Conservation (phyloP, 2,888 invertebrate species). For the Dasypogon diadema region DNA sequence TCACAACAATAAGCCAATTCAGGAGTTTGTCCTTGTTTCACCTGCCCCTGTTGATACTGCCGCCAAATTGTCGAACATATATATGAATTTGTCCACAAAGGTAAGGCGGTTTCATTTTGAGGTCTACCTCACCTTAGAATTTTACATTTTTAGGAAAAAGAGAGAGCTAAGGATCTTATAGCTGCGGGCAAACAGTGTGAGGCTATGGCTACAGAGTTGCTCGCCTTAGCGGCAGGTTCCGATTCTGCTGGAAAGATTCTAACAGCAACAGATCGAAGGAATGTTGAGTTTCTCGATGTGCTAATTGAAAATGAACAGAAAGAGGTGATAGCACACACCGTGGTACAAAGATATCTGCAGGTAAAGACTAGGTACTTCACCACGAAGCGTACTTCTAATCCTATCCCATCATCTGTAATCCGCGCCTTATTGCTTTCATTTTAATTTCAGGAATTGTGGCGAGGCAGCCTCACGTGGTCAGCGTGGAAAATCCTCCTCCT, state of each 20-base stretch:
- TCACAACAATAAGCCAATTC: slow-evolving; percentile 94
- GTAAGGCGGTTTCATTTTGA: slow-evolving; percentile 64
- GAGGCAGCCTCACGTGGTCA: slow-evolving; percentile 96
- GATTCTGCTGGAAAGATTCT: slow-evolving; percentile 95
- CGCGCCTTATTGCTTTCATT: slow-evolving; percentile 31
- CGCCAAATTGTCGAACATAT: slow-evolving; percentile 94
- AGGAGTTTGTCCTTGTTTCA: slow-evolving; percentile 97
- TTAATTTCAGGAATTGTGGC: slow-evolving; percentile 90
- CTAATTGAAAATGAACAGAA: slow-evolving; percentile 99
- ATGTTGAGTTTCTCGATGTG: slow-evolving; percentile 95
- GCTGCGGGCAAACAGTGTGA: slow-evolving; percentile 97
- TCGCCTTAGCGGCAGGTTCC: slow-evolving; percentile 92
- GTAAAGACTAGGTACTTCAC: slow-evolving; percentile 69
- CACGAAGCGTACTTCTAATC: neutral
- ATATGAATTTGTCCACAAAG: slow-evolving; percentile 88
- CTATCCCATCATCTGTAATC: neutral
- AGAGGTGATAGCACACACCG: slow-evolving; percentile 96
- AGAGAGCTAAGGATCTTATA: slow-evolving; percentile 95
- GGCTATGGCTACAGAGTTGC: slow-evolving; percentile 95
- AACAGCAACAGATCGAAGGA: slow-evolving; percentile 93
- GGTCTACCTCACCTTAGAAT: neutral
- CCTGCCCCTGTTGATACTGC: slow-evolving; percentile 99
- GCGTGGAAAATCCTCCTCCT: slow-evolving; percentile 94
- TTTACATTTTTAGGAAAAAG: slow-evolving; percentile 81
- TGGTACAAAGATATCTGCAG: slow-evolving; percentile 96